Evolutionary conservation across 2,113 vertebrate species (phyloP).

Genomic region (Poeciliopsis occidentalis): DNA sequence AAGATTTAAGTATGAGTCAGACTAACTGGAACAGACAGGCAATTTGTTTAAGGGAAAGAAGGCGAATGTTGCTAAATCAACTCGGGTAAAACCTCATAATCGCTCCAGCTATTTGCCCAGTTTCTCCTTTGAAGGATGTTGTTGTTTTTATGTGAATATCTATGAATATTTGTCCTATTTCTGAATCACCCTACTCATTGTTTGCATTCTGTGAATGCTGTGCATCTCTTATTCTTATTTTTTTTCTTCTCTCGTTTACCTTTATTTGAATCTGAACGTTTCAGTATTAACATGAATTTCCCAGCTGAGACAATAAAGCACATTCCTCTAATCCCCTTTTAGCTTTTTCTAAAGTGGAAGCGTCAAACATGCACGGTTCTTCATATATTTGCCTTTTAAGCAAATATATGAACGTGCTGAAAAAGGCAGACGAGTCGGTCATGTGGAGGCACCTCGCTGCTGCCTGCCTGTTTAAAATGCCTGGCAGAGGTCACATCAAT

Average conservation of each 20-base stretch:
- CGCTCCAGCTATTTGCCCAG: no score
- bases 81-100: slow-evolving; percentile 28
- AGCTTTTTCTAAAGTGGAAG: not conserved
- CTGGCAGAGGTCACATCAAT: slow-evolving; percentile 89
- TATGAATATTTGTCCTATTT: no score
- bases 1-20: slow-evolving; percentile 60
- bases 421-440: slow-evolving; percentile 8
- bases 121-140: no score
- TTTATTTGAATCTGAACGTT: no score
- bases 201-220: no score
- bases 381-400: not conserved
- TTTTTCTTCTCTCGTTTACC: no score
- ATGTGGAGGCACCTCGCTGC: slow-evolving; percentile 24
- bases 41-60: slow-evolving; percentile 51
- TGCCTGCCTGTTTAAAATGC: slow-evolving; percentile 58
- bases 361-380: not conserved
- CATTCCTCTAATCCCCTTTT: no score
- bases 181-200: no score
- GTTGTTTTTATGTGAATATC: no score
- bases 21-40: slow-evolving; percentile 53
- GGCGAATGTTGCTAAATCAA: slow-evolving; percentile 48
- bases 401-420: slow-evolving; percentile 1
- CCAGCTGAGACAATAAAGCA: no score
- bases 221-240: no score
- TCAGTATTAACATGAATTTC: no score